Conservation (phyloP, 2,797 vertebrate species). For the Micromesistius poutassou region DNA sequence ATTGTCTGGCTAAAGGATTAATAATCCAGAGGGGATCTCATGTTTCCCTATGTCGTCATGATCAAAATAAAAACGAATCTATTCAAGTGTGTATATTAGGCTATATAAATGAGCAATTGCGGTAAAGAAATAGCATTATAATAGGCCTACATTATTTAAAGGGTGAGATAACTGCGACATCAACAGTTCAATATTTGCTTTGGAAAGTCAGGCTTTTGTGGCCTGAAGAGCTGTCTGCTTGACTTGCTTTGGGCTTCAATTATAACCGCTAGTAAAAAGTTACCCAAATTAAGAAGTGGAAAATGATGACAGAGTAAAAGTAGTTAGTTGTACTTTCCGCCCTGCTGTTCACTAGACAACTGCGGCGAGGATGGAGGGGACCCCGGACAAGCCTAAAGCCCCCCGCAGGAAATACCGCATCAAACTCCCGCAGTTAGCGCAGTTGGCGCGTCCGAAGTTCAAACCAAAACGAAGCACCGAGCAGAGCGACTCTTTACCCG, state of each 20-base stretch:
- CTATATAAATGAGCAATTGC: not conserved
- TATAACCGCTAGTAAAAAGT: not conserved
- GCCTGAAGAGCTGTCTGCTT: too few species aligned
- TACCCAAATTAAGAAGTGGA: not conserved
- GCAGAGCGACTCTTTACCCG: not conserved
- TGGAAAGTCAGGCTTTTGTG: not conserved
- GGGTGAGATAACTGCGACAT: not conserved
- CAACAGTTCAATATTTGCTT: not conserved
- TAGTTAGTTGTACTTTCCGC: not conserved
- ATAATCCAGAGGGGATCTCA: not conserved
- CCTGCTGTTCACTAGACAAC: not conserved
- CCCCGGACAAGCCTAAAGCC: not conserved
- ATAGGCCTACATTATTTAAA: not conserved
- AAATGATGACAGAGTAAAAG: too few species aligned
- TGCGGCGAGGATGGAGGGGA: not conserved
- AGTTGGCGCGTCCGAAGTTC: not conserved
- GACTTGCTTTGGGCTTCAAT: not conserved
- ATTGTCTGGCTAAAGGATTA: not conserved
- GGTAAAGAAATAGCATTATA: not conserved
- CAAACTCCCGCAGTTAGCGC: not conserved
- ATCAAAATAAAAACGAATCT: not conserved
- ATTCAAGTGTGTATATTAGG: not conserved
- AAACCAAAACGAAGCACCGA: not conserved
- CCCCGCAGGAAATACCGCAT: not conserved
- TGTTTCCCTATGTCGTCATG: not conserved